phyloP scores from a whole-genome alignment of 2,888 invertebrate genomes.

The Lycaena phlaeas region DNA sequence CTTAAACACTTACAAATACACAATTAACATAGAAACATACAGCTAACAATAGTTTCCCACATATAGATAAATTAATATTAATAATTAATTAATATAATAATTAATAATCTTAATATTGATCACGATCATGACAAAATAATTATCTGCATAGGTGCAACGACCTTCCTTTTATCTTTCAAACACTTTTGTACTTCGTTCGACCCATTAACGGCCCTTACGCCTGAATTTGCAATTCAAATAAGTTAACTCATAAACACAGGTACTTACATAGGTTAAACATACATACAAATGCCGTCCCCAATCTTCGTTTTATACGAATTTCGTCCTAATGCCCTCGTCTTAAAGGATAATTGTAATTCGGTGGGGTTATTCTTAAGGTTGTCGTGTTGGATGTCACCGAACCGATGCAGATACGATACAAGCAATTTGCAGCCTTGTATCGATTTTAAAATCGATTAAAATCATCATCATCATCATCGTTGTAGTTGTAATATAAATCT shows the following conservation, averaged over 20 bases:
- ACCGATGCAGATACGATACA: conserved; percentile 7
- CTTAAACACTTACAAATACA: too few relatives aligned
- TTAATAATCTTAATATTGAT: too few relatives aligned
- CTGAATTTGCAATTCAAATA: conserved; percentile 39
- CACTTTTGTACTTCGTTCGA: conserved; percentile 30
- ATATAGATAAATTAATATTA: too few relatives aligned
- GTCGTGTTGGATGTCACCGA: conserved; percentile 5
- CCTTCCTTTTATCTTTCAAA: conserved; percentile 9
- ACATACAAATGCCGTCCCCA: too few relatives aligned
- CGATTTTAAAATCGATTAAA: conserved; percentile 5
- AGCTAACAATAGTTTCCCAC: too few relatives aligned
- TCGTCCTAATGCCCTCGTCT: neutral
- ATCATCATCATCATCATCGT: neutral
- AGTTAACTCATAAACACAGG: conserved; percentile 23
- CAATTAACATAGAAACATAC: too few relatives aligned
- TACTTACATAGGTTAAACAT: conserved; percentile 14
- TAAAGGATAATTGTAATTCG: neutral
- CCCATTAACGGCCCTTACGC: conserved; percentile 30
- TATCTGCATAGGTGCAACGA: neutral
- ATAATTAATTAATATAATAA: too few relatives aligned
- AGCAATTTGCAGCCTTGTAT: neutral
- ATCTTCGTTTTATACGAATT: neutral
- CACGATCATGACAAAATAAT: too few relatives aligned
- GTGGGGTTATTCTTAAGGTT: neutral
- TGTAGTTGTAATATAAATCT: too few relatives aligned